Conservation (phyloP, 2,888 invertebrate species). For the Drosophila fungiperda region DNA sequence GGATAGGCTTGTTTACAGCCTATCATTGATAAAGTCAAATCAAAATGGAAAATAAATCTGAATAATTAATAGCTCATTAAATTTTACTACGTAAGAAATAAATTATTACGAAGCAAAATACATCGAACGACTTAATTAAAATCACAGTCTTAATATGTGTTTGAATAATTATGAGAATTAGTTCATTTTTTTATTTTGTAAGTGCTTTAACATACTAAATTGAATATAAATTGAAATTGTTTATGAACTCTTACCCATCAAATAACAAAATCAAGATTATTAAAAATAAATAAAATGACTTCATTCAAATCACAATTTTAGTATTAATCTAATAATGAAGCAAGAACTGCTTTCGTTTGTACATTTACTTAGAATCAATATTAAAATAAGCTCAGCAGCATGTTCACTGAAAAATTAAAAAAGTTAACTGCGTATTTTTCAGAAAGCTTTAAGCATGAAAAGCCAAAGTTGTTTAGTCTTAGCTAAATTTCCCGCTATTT, state of each 20-base stretch:
- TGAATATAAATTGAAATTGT: background rate
- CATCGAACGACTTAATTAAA: background rate
- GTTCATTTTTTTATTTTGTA: too few relatives aligned
- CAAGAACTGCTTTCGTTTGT: background rate
- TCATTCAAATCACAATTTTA: background rate
- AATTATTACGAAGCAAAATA: background rate
- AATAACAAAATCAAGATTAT: background rate
- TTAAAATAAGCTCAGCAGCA: background rate
- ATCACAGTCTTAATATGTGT: background rate
- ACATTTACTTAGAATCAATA: background rate
- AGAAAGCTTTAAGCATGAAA: slow-evolving; percentile 7
- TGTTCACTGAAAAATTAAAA: background rate
- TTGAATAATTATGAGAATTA: background rate
- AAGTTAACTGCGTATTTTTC: background rate
- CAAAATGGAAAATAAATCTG: background rate
- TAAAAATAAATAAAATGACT: background rate
- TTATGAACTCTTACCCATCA: background rate
- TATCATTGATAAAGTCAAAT: background rate
- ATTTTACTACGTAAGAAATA: background rate
- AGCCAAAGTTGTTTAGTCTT: slow-evolving; percentile 21
- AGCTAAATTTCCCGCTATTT: slow-evolving; percentile 53
- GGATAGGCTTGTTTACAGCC: background rate
- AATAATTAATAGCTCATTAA: background rate
- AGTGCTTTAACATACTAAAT: background rate
- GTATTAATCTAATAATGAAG: background rate